phyloP scores from a whole-genome alignment of 2,113 vertebrate species.

The Seriola quinqueradiata region DNA sequence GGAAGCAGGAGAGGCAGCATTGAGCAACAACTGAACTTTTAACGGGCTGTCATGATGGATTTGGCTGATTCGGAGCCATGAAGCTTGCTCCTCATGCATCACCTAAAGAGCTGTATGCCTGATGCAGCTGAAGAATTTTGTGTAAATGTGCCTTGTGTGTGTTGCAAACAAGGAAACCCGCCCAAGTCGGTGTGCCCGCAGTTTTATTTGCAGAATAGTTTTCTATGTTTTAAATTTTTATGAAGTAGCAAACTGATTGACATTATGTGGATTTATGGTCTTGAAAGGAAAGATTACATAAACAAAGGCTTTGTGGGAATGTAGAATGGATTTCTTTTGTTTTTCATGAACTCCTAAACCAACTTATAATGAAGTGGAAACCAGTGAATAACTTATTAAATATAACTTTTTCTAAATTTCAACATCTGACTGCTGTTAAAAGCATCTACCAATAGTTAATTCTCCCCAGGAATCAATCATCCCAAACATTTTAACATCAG shows the following conservation, averaged over 20 bases:
- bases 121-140: not conserved
- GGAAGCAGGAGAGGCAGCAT: conserved; percentile 28
- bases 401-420: not conserved
- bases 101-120: not conserved
- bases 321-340: not conserved
- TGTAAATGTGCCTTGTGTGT: conserved; percentile 13
- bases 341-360: conserved; percentile 8
- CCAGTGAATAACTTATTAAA: not conserved
- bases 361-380: conserved; percentile 1
- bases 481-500: conserved; percentile 2
- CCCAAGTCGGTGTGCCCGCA: not conserved
- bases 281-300: not conserved
- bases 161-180: conserved; percentile 8
- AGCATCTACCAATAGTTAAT: not conserved
- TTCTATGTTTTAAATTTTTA: conserved; percentile 15
- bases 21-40: conserved; percentile 64
- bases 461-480: conserved; percentile 23
- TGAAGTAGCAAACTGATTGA: conserved; percentile 7
- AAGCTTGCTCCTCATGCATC: conserved; percentile 22
- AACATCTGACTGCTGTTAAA: conserved; percentile 20
- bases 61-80: conserved; percentile 7
- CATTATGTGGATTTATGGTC: not conserved
- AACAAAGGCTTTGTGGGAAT: not conserved
- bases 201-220: conserved; percentile 28
- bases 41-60: conserved; percentile 40